Base-by-base conservation (phyloP, 2,888 invertebrate genomes). In the Drosophila mulleri region DNA sequence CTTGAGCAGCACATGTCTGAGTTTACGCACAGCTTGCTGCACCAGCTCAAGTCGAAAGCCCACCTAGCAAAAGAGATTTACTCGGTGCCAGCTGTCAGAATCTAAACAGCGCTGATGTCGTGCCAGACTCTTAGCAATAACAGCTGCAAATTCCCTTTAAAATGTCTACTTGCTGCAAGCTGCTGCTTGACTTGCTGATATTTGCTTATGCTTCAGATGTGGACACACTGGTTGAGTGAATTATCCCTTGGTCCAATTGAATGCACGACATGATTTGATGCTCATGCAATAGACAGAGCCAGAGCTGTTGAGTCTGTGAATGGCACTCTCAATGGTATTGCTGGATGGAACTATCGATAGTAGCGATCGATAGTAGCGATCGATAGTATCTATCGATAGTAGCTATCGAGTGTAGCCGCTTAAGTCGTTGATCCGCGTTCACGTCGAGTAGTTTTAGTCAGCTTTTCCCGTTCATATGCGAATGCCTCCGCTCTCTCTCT, bases 61-160 rank as follows among this genome's bases (percentile, higher is more conserved):
- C 50, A 8, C 12, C 50, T 35, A 14, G 18, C 50, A 35, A 14
- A n/a, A 32, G 52, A 50, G 32, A 50, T 50, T 50, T 29, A n/a
- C 47, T 5, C 26, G 2, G 29, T n/a, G 11, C 6, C 52, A 53
- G 52, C 52, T 53, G 52, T 53, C 37, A 53, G 37, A 53, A 23
- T 11, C 52, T 16, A 53, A 23, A 3, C 12, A 29, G 18, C 48
- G 48, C 48, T 18, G 48, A 32, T 32, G 37, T 23, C 52, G 37
- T 20, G 1, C 14, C 52, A 3, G 16, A 9, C 35, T 20, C 12
- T 29, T 6, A 32, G 18, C 18, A 50, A 50, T 32, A 35, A 35
- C 20, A 35, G 35, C 32, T 14, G 32, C 18, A 20, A 8, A 35
- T 35, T 3, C 52, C 52, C 52, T 20, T 3, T 14, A 20, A 14